These are phyloP conservation scores for Willisornis vidua DNA, from an alignment of 2,113 vertebrate genomes.

Conservation along the genomic window DNA sequence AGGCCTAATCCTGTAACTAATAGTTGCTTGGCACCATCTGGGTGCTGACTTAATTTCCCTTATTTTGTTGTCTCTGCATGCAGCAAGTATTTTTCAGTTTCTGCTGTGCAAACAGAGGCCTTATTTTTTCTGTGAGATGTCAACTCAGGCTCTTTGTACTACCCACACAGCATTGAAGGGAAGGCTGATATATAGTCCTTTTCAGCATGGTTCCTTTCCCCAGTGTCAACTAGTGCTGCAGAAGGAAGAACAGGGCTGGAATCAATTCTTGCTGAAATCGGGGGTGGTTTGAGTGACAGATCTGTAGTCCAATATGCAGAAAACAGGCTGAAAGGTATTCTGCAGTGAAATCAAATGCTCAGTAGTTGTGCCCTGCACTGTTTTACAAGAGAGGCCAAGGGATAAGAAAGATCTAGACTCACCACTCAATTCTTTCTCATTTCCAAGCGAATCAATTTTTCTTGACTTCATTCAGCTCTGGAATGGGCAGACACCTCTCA, in stretches of 20 bases:
- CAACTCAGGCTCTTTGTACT: background rate
- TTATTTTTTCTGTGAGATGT: background rate
- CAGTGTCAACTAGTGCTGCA: background rate
- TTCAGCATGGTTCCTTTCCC: background rate
- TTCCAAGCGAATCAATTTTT: background rate
- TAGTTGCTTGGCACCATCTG: background rate
- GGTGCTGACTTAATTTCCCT: background rate
- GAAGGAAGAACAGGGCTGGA: background rate
- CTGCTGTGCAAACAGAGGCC: background rate
- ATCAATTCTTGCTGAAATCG: background rate
- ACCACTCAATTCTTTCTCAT: background rate
- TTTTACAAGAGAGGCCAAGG: background rate
- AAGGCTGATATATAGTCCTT: background rate
- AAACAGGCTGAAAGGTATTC: background rate
- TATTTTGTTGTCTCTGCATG: background rate
- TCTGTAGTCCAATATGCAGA: background rate
- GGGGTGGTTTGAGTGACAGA: background rate
- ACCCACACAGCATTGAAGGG: background rate
- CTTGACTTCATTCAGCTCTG: background rate
- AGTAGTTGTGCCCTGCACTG: background rate
- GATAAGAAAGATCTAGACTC: background rate
- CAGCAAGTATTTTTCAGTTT: background rate
- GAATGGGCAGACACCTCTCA: background rate
- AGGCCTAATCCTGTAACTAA: background rate
- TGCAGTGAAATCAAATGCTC: background rate